Base-by-base conservation (phyloP, 2,888 invertebrate species). In the Euclidia mi region DNA sequence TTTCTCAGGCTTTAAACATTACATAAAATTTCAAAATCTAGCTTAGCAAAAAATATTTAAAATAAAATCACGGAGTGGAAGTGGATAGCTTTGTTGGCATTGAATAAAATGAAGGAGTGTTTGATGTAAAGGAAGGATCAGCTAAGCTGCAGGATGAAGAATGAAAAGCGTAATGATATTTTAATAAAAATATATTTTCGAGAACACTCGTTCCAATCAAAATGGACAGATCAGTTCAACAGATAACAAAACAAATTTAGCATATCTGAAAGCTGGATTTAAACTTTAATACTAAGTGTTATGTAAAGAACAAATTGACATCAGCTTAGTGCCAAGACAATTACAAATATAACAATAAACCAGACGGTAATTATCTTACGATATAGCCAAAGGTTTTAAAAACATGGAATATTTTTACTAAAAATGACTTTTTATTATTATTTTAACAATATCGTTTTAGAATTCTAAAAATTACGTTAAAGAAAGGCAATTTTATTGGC, bases 121-220 rank as follows among this genome's bases (percentile, higher is more conserved):
- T 49, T 47, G 58, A 77, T 65, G 64, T 51, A 68, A 73, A 81
- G 74, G 76, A 79, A 81, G 82, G 79, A 73, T 56, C 65, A 79
- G 87, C 87, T 71, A 81, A 83, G 82, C 89, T 83, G 88, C 89
- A 66, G 90, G 91, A 78, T 83, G 85, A 85, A 83, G 80, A 94
- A 94, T 94, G 88, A 94, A 94, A 94, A 92, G 92, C 92, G 81
- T 72, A 83, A 88, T 85, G 88, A 83, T 83, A 84, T 90, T 91
- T 90, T 87, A 84, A 76, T 85, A 89, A 92, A 82, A 92, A 91
- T 94, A 93, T 93, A 93, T 93, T 92, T 92, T 84, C 80, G 75
- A 89, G 87, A 89, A 90, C 85, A 88, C 71, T 88, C 72, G 82
- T 86, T 89, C 88, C 87, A 90, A 88, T 89, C 65, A 86, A 88